Evolutionary conservation across 1,140 invertebrate species (phyloP).

Genomic region (Oncopodura yosiiana): DNA sequence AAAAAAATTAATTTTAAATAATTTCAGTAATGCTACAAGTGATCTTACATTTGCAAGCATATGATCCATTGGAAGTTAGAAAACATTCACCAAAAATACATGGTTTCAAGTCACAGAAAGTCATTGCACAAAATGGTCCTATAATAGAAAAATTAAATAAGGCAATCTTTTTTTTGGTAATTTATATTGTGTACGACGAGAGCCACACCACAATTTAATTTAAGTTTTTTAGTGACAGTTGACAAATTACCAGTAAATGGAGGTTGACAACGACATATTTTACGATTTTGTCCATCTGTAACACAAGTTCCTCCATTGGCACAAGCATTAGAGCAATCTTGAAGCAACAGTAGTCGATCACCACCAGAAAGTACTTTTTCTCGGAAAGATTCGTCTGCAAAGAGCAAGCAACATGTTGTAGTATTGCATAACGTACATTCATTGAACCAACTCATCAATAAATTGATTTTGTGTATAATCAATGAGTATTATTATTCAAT

Average conservation of each 20-base stretch:
- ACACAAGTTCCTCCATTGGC: conserved; percentile 54
- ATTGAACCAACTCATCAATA: no score
- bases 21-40: no score
- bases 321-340: conserved; percentile 58
- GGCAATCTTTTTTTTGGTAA: no score
- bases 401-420: background rate
- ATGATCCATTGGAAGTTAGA: no score
- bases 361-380: conserved; percentile 26
- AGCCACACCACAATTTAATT: no score
- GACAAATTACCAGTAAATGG: conserved; percentile 38
- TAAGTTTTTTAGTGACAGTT: background rate
- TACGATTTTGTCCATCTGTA: conserved; percentile 40
- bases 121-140: conserved; percentile 59
- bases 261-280: conserved; percentile 54
- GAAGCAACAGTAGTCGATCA: conserved; percentile 26
- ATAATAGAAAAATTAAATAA: conserved; percentile 13
- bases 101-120: conserved; percentile 57
- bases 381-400: conserved; percentile 32
- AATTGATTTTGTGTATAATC: no score
- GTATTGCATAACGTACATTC: background rate
- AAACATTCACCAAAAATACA: conserved; percentile 60
- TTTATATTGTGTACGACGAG: no score
- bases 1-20: no score
- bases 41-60: no score
- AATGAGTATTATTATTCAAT: no score